Evolutionary conservation across 2,797 vertebrate genomes (phyloP), one percentile per base, ranked within the genome.

Genomic region (Esox lucius): DNA sequence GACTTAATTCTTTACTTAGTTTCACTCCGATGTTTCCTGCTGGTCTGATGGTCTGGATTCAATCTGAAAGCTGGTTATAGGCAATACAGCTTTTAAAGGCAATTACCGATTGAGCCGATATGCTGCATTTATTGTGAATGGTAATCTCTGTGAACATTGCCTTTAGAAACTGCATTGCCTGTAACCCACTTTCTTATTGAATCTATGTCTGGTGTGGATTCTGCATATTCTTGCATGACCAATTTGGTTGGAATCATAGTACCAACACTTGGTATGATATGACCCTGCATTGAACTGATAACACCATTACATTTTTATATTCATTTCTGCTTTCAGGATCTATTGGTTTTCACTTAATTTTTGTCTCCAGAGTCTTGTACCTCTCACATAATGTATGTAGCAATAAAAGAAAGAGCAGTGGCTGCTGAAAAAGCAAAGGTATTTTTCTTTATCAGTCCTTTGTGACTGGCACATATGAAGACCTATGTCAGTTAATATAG

Each of bases 401-500:
- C 83, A 75, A 89, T 90, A 83, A 86, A 84, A 75, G 78, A 80
- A 39, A 83, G 78, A 82, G 80, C 76, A 80, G 72, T 85, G 86
- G 83, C 85, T 78, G 81, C 77, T 84, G 73, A 81, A 76, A 71
- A 74, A 81, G 86, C 42, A 46, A 72, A 82, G 79, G 71, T 83
- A 89, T 93, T 90, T 88, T 82, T 93, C 92, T 93, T 90, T 81
- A 91, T 93, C 88, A 89, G 79, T 84, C 78, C 80, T 68, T 53
- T 70, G 77, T 87, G 84, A 90, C 86, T 88, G 92, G 86, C 92
- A 91, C 87, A 92, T 87, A 92, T 92, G 90, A 93, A 93, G 93
- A 94, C 90, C 91, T 91, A 93, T 93, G 89, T 84, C 87, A 80
- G 88, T 90, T 92, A 91, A 92, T 93, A 91, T 87, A 91, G 42